Base-by-base conservation (phyloP, 2,888 invertebrate genomes). In the Sceliomorpha sp. region DNA sequence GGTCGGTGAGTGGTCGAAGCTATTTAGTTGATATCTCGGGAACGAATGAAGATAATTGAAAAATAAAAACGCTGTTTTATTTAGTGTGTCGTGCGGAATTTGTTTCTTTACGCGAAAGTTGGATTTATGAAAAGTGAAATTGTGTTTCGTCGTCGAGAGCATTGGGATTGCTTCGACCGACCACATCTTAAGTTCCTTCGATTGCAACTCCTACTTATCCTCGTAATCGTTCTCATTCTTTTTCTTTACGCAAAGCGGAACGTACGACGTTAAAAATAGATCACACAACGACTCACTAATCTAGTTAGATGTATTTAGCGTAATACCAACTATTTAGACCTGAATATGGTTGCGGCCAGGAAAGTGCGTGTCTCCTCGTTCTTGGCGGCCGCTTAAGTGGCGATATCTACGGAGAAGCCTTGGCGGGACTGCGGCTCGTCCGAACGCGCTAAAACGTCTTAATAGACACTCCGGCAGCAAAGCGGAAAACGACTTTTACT, bases 281-380 rank as follows among this genome's bases (percentile, higher is more conserved):
- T 84, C 87, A 84, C 82, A 84, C 85, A 87, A 84, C 84, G 80
- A 83, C 85, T 84, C 77, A 88, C 88, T 88, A 88, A 88, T 88
- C 87, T 87, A 82, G 85, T 88, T 88, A 88, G 88, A 81, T 81
- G 83, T 85, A 87, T 85, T 88, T 88, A 88, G 88, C 88, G 86
- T 79, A 83, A 83, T 84, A 78, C 85, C 83, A 78, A 85, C 87
- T 85, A 85, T 87, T 88, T 86, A 88, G 86, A 87, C 86, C 85
- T 84, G 83, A 78, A 85, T 83, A 70, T 73, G 73, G 68, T 68
- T 55, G 67, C 69, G 62, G 73, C 59, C 67, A 67, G 71, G 20
- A 58, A 68, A 68, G 70, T 67, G 70, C 60, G 60, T 50, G 60
- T 70, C 66, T 40, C 20, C 29, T 59, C 31, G 60, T 44, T 67